These are phyloP conservation scores for Drosophila albomicans DNA, from an alignment of 1,140 invertebrate species.

Conservation along the genomic window DNA sequence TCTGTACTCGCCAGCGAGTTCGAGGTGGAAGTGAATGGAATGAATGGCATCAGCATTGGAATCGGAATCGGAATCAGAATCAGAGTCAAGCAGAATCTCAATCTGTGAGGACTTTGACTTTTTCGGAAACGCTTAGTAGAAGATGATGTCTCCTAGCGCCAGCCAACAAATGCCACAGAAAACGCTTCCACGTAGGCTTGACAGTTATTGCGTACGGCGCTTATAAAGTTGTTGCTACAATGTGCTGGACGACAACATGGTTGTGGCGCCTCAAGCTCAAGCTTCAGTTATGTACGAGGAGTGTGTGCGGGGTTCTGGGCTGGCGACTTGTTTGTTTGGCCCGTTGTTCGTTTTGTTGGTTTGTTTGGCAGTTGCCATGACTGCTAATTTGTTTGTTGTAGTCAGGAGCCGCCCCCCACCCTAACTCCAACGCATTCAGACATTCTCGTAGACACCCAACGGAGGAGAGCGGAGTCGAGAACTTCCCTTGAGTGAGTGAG, in stretches of 20 bases:
- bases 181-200: constrained; percentile 44
- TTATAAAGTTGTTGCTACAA: constrained; percentile 72
- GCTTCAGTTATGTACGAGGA: too few relatives aligned
- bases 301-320: constrained; percentile 8
- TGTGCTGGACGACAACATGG: neutral
- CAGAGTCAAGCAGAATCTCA: constrained; percentile 38
- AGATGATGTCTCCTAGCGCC: constrained; percentile 23
- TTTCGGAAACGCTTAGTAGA: constrained; percentile 1
- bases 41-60: constrained; percentile 68
- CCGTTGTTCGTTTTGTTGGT: constrained; percentile 35
- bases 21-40: constrained; percentile 46
- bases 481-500: constrained; percentile 20
- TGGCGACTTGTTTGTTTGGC: constrained; percentile 60
- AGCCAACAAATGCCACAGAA: neutral
- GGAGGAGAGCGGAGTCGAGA: too few relatives aligned
- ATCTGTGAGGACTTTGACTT: constrained; percentile 59
- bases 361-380: constrained; percentile 67
- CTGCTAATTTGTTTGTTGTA: constrained; percentile 81
- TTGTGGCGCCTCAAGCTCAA: constrained; percentile 33
- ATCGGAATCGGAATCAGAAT: constrained; percentile 49
- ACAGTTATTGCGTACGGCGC: constrained; percentile 64
- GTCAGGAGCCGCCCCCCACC: constrained; percentile 39
- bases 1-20: constrained; percentile 45
- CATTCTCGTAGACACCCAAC: constrained; percentile 40
- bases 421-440: constrained; percentile 54